Evolutionary conservation across 2,113 vertebrate genomes (phyloP).

Genomic region (Nothoprocta perdicaria): DNA sequence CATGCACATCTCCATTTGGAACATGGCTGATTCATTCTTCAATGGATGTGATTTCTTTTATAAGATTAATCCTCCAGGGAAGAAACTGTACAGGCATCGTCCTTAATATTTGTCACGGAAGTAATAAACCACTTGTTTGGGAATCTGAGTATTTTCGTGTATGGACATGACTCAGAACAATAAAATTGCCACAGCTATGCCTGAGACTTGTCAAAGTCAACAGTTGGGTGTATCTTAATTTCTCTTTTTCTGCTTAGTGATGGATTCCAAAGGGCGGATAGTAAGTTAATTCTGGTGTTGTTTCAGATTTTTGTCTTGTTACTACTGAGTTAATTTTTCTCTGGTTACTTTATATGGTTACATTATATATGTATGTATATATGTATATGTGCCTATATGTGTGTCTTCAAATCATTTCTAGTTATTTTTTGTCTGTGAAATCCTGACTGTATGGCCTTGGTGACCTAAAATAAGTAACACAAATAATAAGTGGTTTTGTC

Average conservation of each 20-base stretch:
- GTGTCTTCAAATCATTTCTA: not conserved
- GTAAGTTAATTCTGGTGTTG: not conserved
- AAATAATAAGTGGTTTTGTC: not conserved
- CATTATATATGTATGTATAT: not conserved
- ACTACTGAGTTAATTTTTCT: not conserved
- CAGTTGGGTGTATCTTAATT: not conserved
- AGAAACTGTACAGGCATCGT: not conserved
- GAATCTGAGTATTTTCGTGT: not conserved
- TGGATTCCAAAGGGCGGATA: not conserved
- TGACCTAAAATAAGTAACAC: constrained; percentile 39
- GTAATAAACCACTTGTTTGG: not conserved
- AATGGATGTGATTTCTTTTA: not conserved
- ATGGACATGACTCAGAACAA: not conserved
- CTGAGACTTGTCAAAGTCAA: not conserved
- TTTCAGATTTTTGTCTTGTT: not conserved
- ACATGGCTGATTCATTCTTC: not conserved
- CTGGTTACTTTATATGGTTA: not conserved
- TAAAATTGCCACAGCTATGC: not conserved
- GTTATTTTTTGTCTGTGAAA: not conserved
- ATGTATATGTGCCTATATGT: no score
- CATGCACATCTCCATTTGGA: not conserved
- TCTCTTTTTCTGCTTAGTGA: not conserved
- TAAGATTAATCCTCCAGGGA: not conserved
- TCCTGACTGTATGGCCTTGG: constrained; percentile 1
- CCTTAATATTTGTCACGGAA: not conserved